These are phyloP conservation scores for Capitella teleta DNA, from an alignment of 1,140 invertebrate genomes.

Conservation along the genomic window DNA sequence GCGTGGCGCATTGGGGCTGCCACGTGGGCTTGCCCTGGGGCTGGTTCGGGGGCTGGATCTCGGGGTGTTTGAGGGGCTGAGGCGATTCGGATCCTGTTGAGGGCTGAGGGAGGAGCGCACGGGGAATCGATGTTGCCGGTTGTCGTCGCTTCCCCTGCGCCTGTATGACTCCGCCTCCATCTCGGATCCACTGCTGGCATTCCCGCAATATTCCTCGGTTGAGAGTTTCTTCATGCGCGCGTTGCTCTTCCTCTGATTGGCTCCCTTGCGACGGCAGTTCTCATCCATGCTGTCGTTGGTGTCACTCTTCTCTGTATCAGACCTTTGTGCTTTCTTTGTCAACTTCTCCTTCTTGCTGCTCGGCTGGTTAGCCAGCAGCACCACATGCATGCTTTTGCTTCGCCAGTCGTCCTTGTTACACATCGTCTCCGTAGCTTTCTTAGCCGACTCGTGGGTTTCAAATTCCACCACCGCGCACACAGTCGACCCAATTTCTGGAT, in stretches of 20 bases:
- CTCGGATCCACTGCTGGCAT: constrained; percentile 30
- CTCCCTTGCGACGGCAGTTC: constrained; percentile 24
- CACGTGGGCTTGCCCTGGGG: constrained; percentile 27
- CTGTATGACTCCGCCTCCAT: constrained; percentile 15
- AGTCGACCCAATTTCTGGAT: constrained; percentile 67
- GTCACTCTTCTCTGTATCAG: not conserved
- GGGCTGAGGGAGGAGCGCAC: constrained; percentile 11
- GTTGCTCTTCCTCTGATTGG: constrained; percentile 20
- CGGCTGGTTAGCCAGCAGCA: constrained; percentile 22
- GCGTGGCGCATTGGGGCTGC: constrained; percentile 25
- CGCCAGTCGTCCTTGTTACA: constrained; percentile 36
- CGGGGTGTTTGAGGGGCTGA: constrained; percentile 17
- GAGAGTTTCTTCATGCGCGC: constrained; percentile 27
- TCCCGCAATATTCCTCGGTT: constrained; percentile 2
- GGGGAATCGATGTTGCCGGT: not conserved
- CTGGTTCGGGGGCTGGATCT: constrained; percentile 16
- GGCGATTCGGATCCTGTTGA: constrained; percentile 15
- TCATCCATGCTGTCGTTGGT: constrained; percentile 2
- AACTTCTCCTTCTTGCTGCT: constrained; percentile 21
- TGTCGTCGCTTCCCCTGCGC: not conserved
- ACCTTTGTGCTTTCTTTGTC: not conserved
- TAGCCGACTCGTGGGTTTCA: constrained; percentile 69
- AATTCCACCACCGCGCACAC: constrained; percentile 83
- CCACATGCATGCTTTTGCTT: constrained; percentile 49
- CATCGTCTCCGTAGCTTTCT: constrained; percentile 57